Base-by-base conservation (phyloP, 1,140 invertebrate genomes). In the Venturia canescens region DNA sequence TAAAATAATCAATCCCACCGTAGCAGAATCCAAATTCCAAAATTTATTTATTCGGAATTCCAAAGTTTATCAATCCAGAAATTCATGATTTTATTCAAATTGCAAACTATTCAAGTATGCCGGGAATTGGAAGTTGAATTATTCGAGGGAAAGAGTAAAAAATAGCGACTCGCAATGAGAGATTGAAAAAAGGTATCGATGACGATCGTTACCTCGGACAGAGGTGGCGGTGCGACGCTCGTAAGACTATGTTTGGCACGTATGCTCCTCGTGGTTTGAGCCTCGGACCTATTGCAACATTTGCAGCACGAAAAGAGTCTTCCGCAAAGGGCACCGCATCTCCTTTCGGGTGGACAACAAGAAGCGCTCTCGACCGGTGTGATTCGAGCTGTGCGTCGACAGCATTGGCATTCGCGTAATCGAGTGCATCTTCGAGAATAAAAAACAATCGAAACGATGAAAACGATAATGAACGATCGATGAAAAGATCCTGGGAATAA, bases 201-300 rank as follows among this genome's bases (percentile, higher is more conserved):
- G 38, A 71, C 15, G 63, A 78, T 76, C 34, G 21, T 81, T 38
- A 82, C 50, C 74, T 76, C 72, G 7, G 70, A 79, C 29, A 91
- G 75, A 18, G 91, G 91, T n/a, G 89, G 90, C 15, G 90, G 87
- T 27, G 86, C 89, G 29, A 91, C 88, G 80, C 91, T 92, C 53
- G 90, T 91, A 81, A 92, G 84, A 86, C 91, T 92, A 85, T 90
- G 90, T 87, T 91, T 92, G 86, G 90, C 88, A 87, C 89, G 88
- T 86, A 89, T 84, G 31, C 84, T 89, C 84, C 80, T 89, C 82
- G 82, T 85, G 80, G 86, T 88, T 84, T 89, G 86, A 44, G 82
- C 80, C 9, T 83, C 80, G 4, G 84, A 83, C 38, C 84, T 88
- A 74, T 88, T 78, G 70, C 79, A 76, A 63, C 79, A 76, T 31